A percentile compares a stretch with the other conserved stretches of the same genome.
Evolutionary conservation across 2,888 invertebrate species (phyloP).

Genomic region (Cataglyphis livida): DNA sequence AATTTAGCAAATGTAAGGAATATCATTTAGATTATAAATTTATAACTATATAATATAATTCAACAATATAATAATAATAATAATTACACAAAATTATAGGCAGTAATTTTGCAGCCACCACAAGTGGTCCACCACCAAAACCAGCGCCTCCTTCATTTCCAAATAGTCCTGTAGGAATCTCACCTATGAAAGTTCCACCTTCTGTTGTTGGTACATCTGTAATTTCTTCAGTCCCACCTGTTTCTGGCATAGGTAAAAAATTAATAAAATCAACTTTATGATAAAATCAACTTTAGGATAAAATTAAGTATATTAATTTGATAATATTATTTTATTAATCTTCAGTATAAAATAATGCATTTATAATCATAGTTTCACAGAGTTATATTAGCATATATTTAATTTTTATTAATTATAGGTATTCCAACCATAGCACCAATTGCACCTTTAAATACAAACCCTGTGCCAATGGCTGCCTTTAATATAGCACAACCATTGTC

Average conservation of each 20-base stretch:
- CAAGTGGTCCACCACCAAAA: constrained; percentile 84
- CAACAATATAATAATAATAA: not conserved
- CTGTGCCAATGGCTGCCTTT: constrained; percentile 83
- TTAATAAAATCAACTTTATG: not conserved
- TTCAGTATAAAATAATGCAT: not conserved
- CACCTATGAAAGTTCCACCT: constrained; percentile 70
- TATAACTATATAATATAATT: not conserved
- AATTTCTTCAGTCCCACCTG: constrained; percentile 76
- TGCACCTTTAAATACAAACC: constrained; percentile 82
- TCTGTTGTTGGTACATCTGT: constrained; percentile 58
- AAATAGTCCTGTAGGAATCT: constrained; percentile 83
- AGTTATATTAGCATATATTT: not conserved
- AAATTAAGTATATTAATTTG: not conserved
- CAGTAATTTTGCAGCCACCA: constrained; percentile 78
- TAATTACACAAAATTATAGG: constrained; percentile 69
- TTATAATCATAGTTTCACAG: not conserved
- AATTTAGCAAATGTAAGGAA: not conserved
- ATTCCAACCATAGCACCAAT: constrained; percentile 80
- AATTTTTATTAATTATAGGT: constrained; percentile 70
- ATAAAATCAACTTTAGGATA: not conserved
- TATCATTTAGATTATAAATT: not conserved
- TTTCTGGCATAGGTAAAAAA: constrained; percentile 79
- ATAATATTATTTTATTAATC: constrained; percentile 24
- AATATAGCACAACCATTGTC: constrained; percentile 80
- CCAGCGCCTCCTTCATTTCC: constrained; percentile 86